Base-by-base conservation (phyloP, 1,140 invertebrate species). In the Drosophila pandora region DNA sequence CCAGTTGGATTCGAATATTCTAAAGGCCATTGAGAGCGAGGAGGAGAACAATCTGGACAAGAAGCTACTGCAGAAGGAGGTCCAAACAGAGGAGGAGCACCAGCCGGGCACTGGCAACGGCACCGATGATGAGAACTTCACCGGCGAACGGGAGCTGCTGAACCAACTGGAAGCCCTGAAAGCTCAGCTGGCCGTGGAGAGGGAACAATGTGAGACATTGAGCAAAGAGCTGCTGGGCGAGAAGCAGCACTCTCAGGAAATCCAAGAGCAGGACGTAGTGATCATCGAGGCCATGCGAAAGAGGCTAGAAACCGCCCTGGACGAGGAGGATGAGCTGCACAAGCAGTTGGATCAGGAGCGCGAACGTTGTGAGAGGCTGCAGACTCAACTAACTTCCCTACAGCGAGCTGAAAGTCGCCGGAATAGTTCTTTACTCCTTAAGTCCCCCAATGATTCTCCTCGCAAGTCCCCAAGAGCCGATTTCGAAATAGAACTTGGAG, bases 271-370 rank as follows among this genome's bases (percentile, higher is more conserved):
- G 87, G 94, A 95, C 83, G 92, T 94, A 1, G 92, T 93, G 60
- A 93, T 95, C 67, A 94, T 95, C 56, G 92, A 94, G 77, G 93
- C 94, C 37, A 92, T 95, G 69, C 93, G 94, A 41, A 92, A 93
- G 10, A 93, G 94, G 3, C 78, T 96, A 0, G 95, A 95, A 70
- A 91, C 92, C 0, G 93, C 93, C 0, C 91, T 94, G 59, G 93
- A 95, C 34, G 93, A 94, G 8, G 94, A 95, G 63, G 92, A 94
- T 45, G 94, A 94, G 61, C 90, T 95, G 32, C 93, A 94, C 62
- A 94, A 93, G 61, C 90, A 93, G 13, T 67, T 95, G 13, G 93
- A 94, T 54, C 83, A 93, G 17, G 92, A 94, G 12, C 92, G 94
- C 43, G 92, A 92, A 9, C 91, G 92, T 0, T 93, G 93, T 10